Base-by-base conservation (phyloP, 1,140 invertebrate species). In the Drosophila saltans region DNA sequence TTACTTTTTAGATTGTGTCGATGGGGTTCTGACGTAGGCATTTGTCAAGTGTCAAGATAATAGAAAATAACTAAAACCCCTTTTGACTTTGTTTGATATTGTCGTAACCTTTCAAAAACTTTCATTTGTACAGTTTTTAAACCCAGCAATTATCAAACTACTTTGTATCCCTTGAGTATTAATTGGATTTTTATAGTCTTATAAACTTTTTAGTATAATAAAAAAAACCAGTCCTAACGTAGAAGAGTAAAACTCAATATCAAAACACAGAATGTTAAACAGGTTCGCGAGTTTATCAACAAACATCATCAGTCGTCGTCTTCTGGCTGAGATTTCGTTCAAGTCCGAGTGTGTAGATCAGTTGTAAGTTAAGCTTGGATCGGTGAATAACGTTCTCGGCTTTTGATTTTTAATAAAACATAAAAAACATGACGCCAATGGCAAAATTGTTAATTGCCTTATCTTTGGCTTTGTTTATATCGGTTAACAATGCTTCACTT, bases 221-320 rank as follows among this genome's bases (percentile, higher is more conserved):
- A 0, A 11, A 28, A 28, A 64, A 76, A 75, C 72, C 30, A 39
- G 74, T 63, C 62, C n/a, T 5, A 24, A 48, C 11, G 3, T 76
- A 56, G 39, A 70, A 77, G 74, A 77, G 66, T 69, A 10, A 28
- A 26, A 8, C 48, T 2, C n/a, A 40, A 11, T 40, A 64, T 71
- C 60, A 28, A 16, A 16, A 21, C 45, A 2, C 6, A 70, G 33
- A 72, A 89, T 88, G 81, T 66, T 90, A 45, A 81, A 66, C 80
- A 73, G 80, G 85, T 88, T 88, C 66, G 73, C 64, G 69, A 67
- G 84, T 43, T 68, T 89, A 76, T 89, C 84, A 57, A 40, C 69
- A 28, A 67, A 16, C 11, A 58, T 82, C 65, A 62, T 60, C 45
- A 30, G 58, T 41, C 65, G 59, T 11, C 10, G 9, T 11, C 43